phyloP scores from a whole-genome alignment of 2,888 invertebrate species.

The Caenorhabditis imperialis region DNA sequence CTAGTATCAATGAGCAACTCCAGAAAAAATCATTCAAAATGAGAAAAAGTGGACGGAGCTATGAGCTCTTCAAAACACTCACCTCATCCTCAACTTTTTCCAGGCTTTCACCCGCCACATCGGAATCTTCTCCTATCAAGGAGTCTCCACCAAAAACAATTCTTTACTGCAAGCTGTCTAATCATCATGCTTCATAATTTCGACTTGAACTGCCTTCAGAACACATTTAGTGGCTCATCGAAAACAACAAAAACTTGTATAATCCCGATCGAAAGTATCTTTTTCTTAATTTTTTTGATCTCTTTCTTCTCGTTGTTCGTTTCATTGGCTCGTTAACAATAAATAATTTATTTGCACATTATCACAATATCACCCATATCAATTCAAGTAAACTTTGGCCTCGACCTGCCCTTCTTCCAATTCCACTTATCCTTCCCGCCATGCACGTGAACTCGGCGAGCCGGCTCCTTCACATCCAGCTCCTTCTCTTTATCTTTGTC shows the following conservation, averaged over 20 bases:
- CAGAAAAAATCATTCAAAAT: too few relatives aligned
- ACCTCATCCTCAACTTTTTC: neutral
- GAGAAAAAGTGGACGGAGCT: too few relatives aligned
- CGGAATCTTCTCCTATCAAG: conserved; percentile 38
- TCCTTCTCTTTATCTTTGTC: too few relatives aligned
- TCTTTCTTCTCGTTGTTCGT: conserved; percentile 1
- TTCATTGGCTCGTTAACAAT: conserved; percentile 23
- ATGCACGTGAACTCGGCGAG: conserved; percentile 33
- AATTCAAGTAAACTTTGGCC: conserved; percentile 32
- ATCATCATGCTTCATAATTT: conserved; percentile 18
- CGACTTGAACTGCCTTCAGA: conserved; percentile 24
- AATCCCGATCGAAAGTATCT: too few relatives aligned
- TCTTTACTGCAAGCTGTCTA: conserved; percentile 50
- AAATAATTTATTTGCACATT: conserved; percentile 31
- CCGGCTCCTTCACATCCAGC: too few relatives aligned
- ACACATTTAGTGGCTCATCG: conserved; percentile 9
- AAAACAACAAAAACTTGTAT: conserved; percentile 15
- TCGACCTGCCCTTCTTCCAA: conserved; percentile 41
- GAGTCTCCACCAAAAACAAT: conserved; percentile 56
- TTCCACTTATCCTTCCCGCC: conserved; percentile 54
- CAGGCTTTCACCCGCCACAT: conserved; percentile 50
- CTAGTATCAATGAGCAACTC: too few relatives aligned
- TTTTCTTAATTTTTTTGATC: too few relatives aligned
- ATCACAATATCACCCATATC: too few relatives aligned
- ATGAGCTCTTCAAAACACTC: too few relatives aligned